A percentile compares a stretch with the other conserved stretches of the same genome.
phyloP scores from a whole-genome alignment of 92 coral and sea anemone genomes.

The Desmophyllum pertusum region DNA sequence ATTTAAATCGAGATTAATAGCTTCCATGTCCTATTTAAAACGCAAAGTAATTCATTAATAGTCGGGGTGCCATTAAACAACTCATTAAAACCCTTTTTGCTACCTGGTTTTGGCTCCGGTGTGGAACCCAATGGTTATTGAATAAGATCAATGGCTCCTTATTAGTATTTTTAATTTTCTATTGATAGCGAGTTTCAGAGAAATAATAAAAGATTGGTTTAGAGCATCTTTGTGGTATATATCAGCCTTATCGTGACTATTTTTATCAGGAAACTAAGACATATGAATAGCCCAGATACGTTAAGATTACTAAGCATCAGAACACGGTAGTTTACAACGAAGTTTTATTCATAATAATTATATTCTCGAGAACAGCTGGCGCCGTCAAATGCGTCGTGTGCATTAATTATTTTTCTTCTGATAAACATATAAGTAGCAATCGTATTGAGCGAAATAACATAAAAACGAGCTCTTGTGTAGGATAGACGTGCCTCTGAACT shows the following conservation, averaged over 20 bases:
- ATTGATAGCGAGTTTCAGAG: neutral
- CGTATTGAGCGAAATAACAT: neutral
- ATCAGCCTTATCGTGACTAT: neutral
- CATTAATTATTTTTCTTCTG: constrained; percentile 8
- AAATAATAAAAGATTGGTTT: neutral
- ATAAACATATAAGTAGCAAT: neutral
- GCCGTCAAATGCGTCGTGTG: neutral
- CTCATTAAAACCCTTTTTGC: neutral
- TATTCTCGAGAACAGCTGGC: neutral
- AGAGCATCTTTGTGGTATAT: neutral
- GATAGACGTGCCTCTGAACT: neutral
- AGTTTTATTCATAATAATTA: neutral
- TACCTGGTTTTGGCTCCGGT: neutral
- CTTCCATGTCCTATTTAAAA: neutral
- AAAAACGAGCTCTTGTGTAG: neutral
- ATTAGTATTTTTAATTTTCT: constrained; percentile 10
- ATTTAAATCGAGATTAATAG: neutral
- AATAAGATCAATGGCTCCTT: constrained; percentile 15
- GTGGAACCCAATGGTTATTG: neutral
- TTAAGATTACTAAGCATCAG: neutral
- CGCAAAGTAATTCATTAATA: constrained; percentile 1
- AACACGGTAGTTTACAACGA: neutral
- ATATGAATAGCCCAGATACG: neutral
- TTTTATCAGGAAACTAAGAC: neutral
- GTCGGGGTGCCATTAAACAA: neutral